Evolutionary conservation across 2,797 vertebrate genomes (phyloP).

Genomic region (Okamejei kenojei): DNA sequence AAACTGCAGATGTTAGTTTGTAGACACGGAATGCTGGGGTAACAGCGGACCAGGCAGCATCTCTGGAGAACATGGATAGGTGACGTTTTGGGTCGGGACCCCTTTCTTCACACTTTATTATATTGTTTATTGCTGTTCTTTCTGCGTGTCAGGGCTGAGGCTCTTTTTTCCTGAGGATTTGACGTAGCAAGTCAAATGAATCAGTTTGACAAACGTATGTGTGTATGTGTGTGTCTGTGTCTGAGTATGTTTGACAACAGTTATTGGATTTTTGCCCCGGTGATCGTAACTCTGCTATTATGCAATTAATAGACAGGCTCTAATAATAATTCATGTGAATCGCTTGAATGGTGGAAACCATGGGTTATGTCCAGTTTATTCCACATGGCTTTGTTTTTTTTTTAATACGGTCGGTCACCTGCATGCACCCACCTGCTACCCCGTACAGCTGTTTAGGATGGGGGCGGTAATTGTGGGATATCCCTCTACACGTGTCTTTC

Average conservation of each 20-base stretch:
- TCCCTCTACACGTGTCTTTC: slow-evolving; percentile 15
- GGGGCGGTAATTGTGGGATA: neutral
- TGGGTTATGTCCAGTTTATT: neutral
- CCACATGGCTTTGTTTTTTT: slow-evolving; percentile 18
- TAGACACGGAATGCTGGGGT: no score
- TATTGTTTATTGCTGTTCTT: neutral
- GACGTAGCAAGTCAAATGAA: neutral
- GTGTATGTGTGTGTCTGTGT: neutral
- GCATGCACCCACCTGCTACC: slow-evolving; percentile 21
- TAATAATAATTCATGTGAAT: neutral
- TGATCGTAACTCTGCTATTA: neutral
- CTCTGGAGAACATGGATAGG: no score
- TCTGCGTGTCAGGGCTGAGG: neutral
- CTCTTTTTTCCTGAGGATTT: neutral
- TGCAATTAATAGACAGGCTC: neutral
- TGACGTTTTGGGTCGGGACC: no score
- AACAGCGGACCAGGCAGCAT: no score
- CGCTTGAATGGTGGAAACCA: neutral
- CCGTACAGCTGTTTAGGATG: neutral
- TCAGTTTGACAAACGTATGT: neutral
- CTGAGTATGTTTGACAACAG: neutral
- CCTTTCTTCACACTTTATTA: no score
- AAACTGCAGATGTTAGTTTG: no score
- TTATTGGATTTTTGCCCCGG: neutral
- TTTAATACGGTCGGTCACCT: neutral